Base-by-base conservation (phyloP, 2,113 vertebrate genomes). In the Epinephelus lanceolatus region DNA sequence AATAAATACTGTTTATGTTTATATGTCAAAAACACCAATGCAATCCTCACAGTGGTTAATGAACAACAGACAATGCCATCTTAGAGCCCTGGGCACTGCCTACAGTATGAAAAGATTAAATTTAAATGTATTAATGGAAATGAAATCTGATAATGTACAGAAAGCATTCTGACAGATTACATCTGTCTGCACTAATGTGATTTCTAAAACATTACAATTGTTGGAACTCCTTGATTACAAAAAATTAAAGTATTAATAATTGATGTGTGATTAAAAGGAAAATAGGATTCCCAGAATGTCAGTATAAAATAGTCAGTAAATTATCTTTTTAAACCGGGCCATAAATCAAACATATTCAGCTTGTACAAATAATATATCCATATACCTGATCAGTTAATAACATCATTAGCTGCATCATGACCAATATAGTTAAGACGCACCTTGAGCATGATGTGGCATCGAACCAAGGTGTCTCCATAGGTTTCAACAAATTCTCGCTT, bases 401-500 rank as follows among this genome's bases (percentile, higher is more conserved):
- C 2, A 8, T 73, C 8, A 62, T n/a, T 25, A 66, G 33, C 57
- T 30, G 19, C n/a, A 63, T 37, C 3, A 60, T 66, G 30, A 68
- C 17, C 0, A 57, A 17, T 30, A 15, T 1, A 21, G 42, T 73
- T 27, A 66, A 70, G 0, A 56, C 17, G 0, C 51, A 94, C 94
- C 88, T 81, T 93, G 4, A 94, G 89, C 94, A 94, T 94, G 51
- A 94, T 56, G 80, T 93, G 90, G 1, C 93, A 94, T 67, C 1
- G 85, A 25, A 94, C 71, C 2, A 53, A 23, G 37, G 87, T 21
- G 6, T 74, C 47, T 57, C 94, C 93, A 56, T 4, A 2, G 17
- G 47, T 0, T 55, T 66, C 42, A 0, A 0, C 6, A 21, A 27
- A 11, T 0, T 63, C 30, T 53, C 49, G 42, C 6, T 53, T 23